Evolutionary conservation across 2,888 invertebrate genomes (phyloP).

Genomic region (Cosmia trapezina): DNA sequence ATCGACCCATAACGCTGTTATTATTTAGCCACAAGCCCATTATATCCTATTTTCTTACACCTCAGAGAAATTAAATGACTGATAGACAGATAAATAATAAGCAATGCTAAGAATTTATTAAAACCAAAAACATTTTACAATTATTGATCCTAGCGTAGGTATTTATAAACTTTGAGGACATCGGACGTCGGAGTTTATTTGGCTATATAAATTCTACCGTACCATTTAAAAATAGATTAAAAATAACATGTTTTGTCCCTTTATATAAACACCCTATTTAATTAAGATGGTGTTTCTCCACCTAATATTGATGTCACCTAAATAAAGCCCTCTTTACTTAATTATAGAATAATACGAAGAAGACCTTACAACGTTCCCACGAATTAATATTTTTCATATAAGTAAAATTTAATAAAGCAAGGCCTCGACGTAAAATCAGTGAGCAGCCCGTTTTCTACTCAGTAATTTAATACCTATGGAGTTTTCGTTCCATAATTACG

Average conservation of each 20-base stretch:
- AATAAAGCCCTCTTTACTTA: slow-evolving; percentile 29
- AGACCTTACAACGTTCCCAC: slow-evolving; percentile 20
- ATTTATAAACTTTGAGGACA: too few species aligned
- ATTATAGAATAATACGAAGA: slow-evolving; percentile 45
- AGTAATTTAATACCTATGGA: slow-evolving; percentile 60
- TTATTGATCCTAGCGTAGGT: background rate
- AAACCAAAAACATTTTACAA: background rate
- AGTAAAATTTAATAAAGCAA: slow-evolving; percentile 56
- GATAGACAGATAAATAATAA: background rate
- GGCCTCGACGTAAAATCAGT: slow-evolving; percentile 45
- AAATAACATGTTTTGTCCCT: background rate
- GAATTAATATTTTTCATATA: slow-evolving; percentile 52
- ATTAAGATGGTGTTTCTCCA: slow-evolving; percentile 21
- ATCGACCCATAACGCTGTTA: too few species aligned
- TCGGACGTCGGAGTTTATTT: background rate
- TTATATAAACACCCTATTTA: slow-evolving; percentile 16
- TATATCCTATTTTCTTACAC: too few species aligned
- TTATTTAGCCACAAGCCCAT: too few species aligned
- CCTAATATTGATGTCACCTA: slow-evolving; percentile 35
- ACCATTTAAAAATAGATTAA: background rate
- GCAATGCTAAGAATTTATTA: background rate
- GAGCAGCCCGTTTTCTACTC: slow-evolving; percentile 39
- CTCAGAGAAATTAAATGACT: background rate
- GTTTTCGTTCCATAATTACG: slow-evolving; percentile 50
- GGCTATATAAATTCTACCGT: background rate